phyloP scores from a whole-genome alignment of 2,888 invertebrate species.

The Andrena minutula region DNA sequence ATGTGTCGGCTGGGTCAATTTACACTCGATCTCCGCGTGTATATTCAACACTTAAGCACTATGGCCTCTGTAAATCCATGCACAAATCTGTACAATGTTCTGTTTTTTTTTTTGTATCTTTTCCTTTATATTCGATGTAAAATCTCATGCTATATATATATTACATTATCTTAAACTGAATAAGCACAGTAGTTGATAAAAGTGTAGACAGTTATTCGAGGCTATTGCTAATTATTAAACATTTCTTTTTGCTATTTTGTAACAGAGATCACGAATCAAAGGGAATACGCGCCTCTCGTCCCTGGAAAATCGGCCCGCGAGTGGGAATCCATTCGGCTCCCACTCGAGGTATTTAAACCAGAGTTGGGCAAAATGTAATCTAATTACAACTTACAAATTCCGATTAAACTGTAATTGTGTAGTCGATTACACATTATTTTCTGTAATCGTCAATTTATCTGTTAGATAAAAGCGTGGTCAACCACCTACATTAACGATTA shows the following conservation, averaged over 20 bases:
- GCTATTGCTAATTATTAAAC: constrained; percentile 65
- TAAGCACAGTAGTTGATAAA: constrained; percentile 66
- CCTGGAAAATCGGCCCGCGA: neutral
- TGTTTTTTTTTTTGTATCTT: constrained; percentile 7
- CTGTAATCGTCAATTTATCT: too few relatives aligned
- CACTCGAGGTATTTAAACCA: too few relatives aligned
- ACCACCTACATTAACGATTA: too few relatives aligned
- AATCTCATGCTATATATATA: constrained; percentile 66
- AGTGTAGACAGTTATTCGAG: constrained; percentile 67
- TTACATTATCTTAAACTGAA: constrained; percentile 68
- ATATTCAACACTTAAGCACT: constrained; percentile 67
- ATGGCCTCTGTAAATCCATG: constrained; percentile 72
- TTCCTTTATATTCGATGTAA: constrained; percentile 62
- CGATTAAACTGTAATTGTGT: too few relatives aligned
- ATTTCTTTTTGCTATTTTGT: constrained; percentile 50
- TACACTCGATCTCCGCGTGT: constrained; percentile 50
- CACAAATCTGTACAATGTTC: constrained; percentile 69
- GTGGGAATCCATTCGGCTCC: neutral
- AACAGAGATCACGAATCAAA: constrained; percentile 67
- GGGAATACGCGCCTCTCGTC: constrained; percentile 60
- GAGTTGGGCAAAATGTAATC: too few relatives aligned
- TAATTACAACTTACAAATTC: too few relatives aligned
- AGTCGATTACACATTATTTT: too few relatives aligned
- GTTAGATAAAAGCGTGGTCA: too few relatives aligned
- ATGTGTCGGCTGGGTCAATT: constrained; percentile 52